phyloP scores from a whole-genome alignment of 2,797 vertebrate species.

The Pelobates cultripes region DNA sequence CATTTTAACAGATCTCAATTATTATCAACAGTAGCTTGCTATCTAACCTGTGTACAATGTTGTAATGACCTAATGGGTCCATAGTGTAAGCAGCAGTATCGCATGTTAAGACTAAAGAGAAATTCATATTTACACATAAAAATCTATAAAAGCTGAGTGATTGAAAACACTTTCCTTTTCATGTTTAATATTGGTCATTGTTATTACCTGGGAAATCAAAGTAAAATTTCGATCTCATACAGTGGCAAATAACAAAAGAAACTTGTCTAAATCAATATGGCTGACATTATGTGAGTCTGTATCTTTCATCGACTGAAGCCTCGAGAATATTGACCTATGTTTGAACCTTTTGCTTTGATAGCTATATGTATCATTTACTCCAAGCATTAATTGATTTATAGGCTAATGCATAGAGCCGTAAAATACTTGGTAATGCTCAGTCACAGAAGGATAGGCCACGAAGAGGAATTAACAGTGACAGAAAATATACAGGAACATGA shows the following conservation, averaged over 20 bases:
- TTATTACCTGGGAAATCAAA: slow-evolving; percentile 50
- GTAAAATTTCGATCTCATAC: slow-evolving; percentile 47
- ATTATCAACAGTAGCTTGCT: neutral
- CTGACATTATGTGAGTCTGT: slow-evolving; percentile 63
- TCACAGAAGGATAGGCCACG: slow-evolving; percentile 76
- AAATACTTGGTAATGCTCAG: slow-evolving; percentile 86
- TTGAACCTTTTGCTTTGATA: slow-evolving; percentile 78
- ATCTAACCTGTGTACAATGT: neutral
- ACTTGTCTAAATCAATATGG: slow-evolving; percentile 65
- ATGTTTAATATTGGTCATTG: slow-evolving; percentile 57
- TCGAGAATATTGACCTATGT: slow-evolving; percentile 75
- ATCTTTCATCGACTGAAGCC: slow-evolving; percentile 64
- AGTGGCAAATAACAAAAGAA: slow-evolving; percentile 40
- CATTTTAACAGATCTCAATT: neutral
- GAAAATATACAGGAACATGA: slow-evolving; percentile 59
- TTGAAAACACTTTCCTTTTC: slow-evolving; percentile 53
- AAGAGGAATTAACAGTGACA: slow-evolving; percentile 65
- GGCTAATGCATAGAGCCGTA: slow-evolving; percentile 81
- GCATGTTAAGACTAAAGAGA: slow-evolving; percentile 36
- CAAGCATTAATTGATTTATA: slow-evolving; percentile 74
- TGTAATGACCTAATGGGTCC: slow-evolving; percentile 17
- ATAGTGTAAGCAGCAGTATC: slow-evolving; percentile 18
- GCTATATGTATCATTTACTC: slow-evolving; percentile 82
- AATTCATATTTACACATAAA: slow-evolving; percentile 49
- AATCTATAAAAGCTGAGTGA: slow-evolving; percentile 27